These are phyloP conservation scores for human (Homo sapiens) DNA, from an alignment of 2,113 vertebrate species.

Conservation along the genomic window DNA sequence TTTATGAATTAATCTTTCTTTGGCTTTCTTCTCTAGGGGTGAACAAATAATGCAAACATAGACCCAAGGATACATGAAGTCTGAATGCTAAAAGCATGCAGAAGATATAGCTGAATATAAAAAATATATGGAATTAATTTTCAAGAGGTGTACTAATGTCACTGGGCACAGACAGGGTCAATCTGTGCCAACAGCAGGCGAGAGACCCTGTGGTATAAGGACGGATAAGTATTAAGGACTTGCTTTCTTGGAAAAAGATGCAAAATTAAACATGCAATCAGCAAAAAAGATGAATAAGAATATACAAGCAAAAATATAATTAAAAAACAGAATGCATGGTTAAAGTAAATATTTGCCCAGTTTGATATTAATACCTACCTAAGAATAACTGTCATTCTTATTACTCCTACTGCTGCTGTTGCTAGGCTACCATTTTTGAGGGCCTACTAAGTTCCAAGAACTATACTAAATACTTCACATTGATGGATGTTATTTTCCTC, in stretches of 20 bases:
- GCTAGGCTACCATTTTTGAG: neutral
- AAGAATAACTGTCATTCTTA: neutral
- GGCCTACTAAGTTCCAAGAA: neutral
- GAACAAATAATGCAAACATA: slow-evolving; percentile 73
- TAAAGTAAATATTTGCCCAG: neutral
- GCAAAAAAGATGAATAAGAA: neutral
- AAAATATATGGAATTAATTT: slow-evolving; percentile 59
- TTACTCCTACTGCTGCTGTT: neutral
- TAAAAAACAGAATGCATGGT: neutral
- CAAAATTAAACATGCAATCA: slow-evolving; percentile 38
- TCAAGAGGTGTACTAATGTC: neutral
- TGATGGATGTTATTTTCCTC: neutral
- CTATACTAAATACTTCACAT: neutral
- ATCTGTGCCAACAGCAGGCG: neutral
- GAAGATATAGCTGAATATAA: slow-evolving; percentile 50
- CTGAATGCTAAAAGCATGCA: slow-evolving; percentile 56
- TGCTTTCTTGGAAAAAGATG: slow-evolving; percentile 38
- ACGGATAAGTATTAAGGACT: neutral
- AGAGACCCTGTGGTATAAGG: neutral
- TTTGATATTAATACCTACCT: neutral
- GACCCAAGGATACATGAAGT: slow-evolving; percentile 36
- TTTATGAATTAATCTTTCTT: slow-evolving; percentile 80
- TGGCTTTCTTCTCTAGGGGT: slow-evolving; percentile 76
- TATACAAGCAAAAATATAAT: neutral
- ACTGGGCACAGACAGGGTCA: neutral